Percentiles rank a stretch among this genome's conserved stretches.
These are phyloP conservation scores for Drosophila repletoides DNA, from an alignment of 1,140 invertebrate genomes.

Conservation along the genomic window DNA sequence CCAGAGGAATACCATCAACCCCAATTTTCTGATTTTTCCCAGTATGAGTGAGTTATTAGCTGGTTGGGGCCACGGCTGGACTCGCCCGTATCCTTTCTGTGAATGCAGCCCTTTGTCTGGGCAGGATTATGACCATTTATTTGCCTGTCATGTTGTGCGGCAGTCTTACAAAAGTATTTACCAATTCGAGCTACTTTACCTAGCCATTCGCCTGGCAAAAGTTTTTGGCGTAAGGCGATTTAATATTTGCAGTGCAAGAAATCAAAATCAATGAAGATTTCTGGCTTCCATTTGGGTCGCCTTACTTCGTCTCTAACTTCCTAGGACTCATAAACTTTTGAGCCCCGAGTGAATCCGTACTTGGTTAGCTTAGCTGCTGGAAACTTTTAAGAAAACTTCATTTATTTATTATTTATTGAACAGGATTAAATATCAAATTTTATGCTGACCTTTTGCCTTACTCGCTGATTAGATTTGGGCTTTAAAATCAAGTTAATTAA, in stretches of 20 bases:
- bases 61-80: not conserved
- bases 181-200: constrained; percentile 17
- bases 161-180: constrained; percentile 42
- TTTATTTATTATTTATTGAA: constrained; percentile 64
- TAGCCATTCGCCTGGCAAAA: constrained; percentile 32
- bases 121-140: constrained; percentile 76
- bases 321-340: constrained; percentile 46
- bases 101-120: constrained; percentile 55
- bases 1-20: constrained; percentile 46
- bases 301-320: not conserved
- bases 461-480: too few species aligned
- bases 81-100: constrained; percentile 11
- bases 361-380: constrained; percentile 44
- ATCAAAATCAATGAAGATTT: constrained; percentile 76
- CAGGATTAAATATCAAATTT: not conserved
- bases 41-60: too few species aligned
- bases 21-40: constrained; percentile 14
- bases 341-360: constrained; percentile 16
- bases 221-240: constrained; percentile 70
- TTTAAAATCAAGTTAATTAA: too few species aligned
- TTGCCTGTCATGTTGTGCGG: constrained; percentile 56
- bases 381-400: constrained; percentile 43
- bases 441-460: too few species aligned
- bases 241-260: constrained; percentile 50
- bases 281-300: constrained; percentile 49